Evolutionary conservation across 2,888 invertebrate genomes (phyloP), one percentile per base, ranked within the genome.

Genomic region (Nephrocerus scutellatus): DNA sequence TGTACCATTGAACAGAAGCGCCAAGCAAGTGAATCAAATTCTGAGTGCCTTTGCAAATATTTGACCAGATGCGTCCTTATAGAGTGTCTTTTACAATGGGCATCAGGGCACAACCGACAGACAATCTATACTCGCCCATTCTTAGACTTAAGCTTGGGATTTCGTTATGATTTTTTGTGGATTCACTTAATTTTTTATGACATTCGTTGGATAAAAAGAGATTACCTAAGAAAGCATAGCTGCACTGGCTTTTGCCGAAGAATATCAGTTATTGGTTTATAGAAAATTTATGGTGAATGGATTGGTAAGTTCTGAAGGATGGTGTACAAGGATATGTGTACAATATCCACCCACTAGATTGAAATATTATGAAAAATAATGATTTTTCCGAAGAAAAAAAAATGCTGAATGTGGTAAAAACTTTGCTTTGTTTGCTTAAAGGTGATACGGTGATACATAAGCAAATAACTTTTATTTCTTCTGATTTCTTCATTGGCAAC

Each of bases 181-280:
- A 50, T 46, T 53, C 47, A 48, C 49, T 57, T 54, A 49, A 58
- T 62, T 60, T 59, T 61, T 62, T 60, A 61, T 59, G 54, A 54
- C 52, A 55, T 50, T 49, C 49, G 50, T 52, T 39, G 58, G 54
- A 57, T 52, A 56, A 55, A 54, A 50, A 46, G 18, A 54, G 55
- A 54, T 54, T 57, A 21, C 6, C 19, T 15, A 5, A 26, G 37
- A 39, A 35, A 35, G 42, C 32, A 49, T 52, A 46, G 44, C 39
- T 22, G 32, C 25, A 35, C 39, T n/a, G n/a, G n/a, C n/a, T n/a
- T n/a, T n/a, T n/a, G n/a, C n/a, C n/a, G n/a, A n/a, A n/a, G n/a
- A n/a, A n/a, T n/a, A n/a, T n/a, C n/a, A 53, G 59, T 49, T 51
- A 48, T 37, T 44, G 56, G 56, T 57, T 56, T 59, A 57, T 46